Evolutionary conservation across 2,113 vertebrate genomes (phyloP), one percentile per base, ranked within the genome.

Genomic region (Cyanoderma ruficeps): DNA sequence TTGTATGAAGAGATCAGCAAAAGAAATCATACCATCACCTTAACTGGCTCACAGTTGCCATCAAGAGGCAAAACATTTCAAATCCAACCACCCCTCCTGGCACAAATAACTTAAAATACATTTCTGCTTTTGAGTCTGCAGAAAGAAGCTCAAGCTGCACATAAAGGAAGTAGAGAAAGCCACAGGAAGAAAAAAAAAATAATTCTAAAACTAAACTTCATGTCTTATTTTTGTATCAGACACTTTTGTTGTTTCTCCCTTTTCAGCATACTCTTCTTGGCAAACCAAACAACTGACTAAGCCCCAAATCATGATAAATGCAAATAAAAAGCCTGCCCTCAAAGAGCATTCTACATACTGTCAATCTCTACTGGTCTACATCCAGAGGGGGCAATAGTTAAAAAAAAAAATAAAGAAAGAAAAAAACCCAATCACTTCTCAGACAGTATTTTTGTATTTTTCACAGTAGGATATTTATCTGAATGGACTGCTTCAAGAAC

Each of bases 101-200:
- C 41, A 85, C 11, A 84, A 44, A 44, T 30, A 85, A 28, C 37
- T 61, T 65, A 63, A 79, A 95, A 93, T 33, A 56, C 46, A 46
- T 64, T 90, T 84, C 87, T 92, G 69, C 81, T 90, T 94, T 85
- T 80, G 22, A 89, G 50, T 42, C 76, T 96, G 64, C 92, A 76
- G 79, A 90, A 91, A 49, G 68, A 41, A 92, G 69, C 83, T 87
- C 81, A 96, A 94, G 87, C 70, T 89, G 35, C 55, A 83, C 65
- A 44, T 65, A 96, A 88, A 90, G 87, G 96, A 97, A 97, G 89
- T 44, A 81, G 60, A 89, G 25, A 84, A 96, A 96, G 80, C 86
- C 90, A 93, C 83, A 91, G 41, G 63, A 63, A 83, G 35, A 33
- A 46, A 82, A 33, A 46, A 82, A 88, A 89, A 84, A 63, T 59